A percentile compares a stretch with the other conserved stretches of the same genome.
These are phyloP conservation scores for Anorthoa munda DNA, from an alignment of 2,888 invertebrate species.

Conservation along the genomic window DNA sequence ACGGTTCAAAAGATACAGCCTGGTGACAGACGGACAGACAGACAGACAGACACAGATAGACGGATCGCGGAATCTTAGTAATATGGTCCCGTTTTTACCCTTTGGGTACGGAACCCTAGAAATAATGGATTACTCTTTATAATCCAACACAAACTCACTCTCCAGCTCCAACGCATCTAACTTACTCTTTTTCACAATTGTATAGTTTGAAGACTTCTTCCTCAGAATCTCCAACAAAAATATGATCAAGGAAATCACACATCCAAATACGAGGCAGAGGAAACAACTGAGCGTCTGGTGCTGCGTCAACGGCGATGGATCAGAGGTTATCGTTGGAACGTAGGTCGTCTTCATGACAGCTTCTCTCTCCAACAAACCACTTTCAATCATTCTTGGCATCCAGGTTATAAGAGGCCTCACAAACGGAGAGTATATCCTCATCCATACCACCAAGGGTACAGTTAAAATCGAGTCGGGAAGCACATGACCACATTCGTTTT, in stretches of 20 bases:
- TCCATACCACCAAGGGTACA: slow-evolving; percentile 82
- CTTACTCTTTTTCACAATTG: slow-evolving; percentile 59
- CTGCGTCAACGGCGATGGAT: slow-evolving; percentile 77
- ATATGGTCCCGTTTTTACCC: no score
- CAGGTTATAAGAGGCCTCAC: slow-evolving; percentile 72
- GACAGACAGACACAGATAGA: no score
- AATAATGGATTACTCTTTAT: slow-evolving; percentile 20
- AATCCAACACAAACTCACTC: slow-evolving; percentile 9
- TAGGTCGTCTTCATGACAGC: slow-evolving; percentile 66
- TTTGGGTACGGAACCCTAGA: no score
- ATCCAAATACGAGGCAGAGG: slow-evolving; percentile 77
- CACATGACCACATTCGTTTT: slow-evolving; percentile 80
- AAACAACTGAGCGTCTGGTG: slow-evolving; percentile 79
- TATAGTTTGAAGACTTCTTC: slow-evolving; percentile 64
- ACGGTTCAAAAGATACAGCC: no score
- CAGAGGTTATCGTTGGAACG: slow-evolving; percentile 65
- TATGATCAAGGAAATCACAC: slow-evolving; percentile 71
- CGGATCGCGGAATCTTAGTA: no score
- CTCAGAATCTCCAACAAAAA: slow-evolving; percentile 76
- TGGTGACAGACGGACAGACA: no score
- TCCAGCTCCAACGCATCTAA: slow-evolving; percentile 26
- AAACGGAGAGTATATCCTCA: slow-evolving; percentile 80
- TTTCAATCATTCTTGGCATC: slow-evolving; percentile 81
- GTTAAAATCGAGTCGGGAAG: slow-evolving; percentile 82
- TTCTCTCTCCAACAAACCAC: slow-evolving; percentile 78